phyloP scores from a whole-genome alignment of 2,113 vertebrate genomes.

The Malaclemys terrapin region DNA sequence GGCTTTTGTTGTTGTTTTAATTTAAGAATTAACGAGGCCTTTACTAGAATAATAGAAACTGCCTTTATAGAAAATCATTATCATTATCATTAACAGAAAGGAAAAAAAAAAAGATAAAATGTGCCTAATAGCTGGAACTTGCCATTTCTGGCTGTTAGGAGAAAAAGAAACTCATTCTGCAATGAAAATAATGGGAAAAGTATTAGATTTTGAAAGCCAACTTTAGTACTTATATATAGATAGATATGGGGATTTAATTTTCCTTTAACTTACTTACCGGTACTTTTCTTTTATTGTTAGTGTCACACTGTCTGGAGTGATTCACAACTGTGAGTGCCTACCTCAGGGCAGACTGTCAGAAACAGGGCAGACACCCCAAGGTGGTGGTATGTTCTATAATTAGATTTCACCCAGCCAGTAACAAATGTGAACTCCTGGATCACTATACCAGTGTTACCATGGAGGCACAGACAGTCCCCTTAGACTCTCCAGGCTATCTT shows the following conservation, averaged over 20 bases:
- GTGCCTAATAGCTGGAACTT: not conserved
- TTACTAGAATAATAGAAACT: not conserved
- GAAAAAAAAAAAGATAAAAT: not conserved
- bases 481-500: no score
- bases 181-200: not conserved
- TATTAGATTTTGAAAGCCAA: not conserved
- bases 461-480: no score
- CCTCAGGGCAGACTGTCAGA: no score
- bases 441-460: no score
- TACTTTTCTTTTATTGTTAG: no score
- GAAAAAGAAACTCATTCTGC: not conserved
- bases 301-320: not conserved
- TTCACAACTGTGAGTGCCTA: no score
- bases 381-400: no score
- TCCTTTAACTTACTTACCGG: no score
- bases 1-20: slow-evolving; percentile 5
- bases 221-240: not conserved
- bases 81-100: not conserved
- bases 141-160: slow-evolving; percentile 5
- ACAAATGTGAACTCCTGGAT: no score
- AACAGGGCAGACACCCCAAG: no score
- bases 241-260: not conserved
- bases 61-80: not conserved
- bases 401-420: no score
- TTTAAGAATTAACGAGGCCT: not conserved